These are phyloP conservation scores for Cephalopachus bancanus DNA, from an alignment of 2,797 vertebrate species.

Conservation along the genomic window DNA sequence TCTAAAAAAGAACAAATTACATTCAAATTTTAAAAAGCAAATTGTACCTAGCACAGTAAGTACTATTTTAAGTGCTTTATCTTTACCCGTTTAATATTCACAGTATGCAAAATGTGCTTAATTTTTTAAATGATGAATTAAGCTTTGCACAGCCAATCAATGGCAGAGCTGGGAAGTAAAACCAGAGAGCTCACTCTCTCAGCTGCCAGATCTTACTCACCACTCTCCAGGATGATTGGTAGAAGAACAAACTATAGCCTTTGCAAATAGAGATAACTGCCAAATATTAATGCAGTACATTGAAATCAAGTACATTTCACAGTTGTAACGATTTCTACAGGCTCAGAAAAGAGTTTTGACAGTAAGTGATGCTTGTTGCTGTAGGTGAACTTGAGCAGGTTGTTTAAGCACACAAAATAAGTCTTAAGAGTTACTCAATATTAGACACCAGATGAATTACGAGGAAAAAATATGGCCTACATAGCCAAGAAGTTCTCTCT, in stretches of 20 bases:
- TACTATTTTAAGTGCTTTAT: slow-evolving; percentile 35
- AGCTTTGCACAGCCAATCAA: slow-evolving; percentile 29
- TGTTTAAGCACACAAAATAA: slow-evolving; percentile 61
- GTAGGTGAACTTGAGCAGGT: neutral
- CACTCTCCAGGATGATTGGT: neutral
- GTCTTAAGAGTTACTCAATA: neutral
- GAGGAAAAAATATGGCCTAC: neutral
- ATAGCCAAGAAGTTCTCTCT: slow-evolving; percentile 38
- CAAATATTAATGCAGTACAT: slow-evolving; percentile 37
- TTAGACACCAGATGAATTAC: neutral
- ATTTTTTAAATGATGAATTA: slow-evolving; percentile 46
- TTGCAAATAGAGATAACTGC: neutral
- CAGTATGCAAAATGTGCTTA: neutral
- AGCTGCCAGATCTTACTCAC: neutral
- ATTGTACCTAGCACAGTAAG: neutral
- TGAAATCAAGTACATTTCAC: slow-evolving; percentile 50
- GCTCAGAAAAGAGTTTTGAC: neutral
- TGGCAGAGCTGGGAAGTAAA: slow-evolving; percentile 4
- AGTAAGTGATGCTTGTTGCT: slow-evolving; percentile 25
- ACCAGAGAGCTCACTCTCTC: neutral
- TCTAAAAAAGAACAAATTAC: neutral
- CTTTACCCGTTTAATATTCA: slow-evolving; percentile 54
- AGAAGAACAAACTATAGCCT: neutral
- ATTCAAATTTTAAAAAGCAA: neutral
- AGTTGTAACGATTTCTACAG: slow-evolving; percentile 19